Evolutionary conservation across 2,113 vertebrate genomes (phyloP).

Genomic region (Leptocoma aspasia): DNA sequence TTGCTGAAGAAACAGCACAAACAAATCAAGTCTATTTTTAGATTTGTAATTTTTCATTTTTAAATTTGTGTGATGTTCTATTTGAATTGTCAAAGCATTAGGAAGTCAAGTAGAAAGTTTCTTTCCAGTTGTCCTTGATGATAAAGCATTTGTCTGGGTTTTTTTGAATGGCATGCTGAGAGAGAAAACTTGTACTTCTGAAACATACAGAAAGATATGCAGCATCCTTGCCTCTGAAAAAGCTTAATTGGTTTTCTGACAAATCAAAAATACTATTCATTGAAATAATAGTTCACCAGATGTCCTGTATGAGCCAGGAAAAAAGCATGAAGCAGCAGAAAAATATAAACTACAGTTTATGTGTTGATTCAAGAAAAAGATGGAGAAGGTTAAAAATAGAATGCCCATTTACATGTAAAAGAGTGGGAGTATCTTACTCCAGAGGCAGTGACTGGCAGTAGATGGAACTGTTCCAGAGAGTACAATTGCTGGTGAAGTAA

Average conservation of each 20-base stretch:
- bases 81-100: neutral
- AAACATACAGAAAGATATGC: rapidly evolving
- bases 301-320: neutral
- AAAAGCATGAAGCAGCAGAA: neutral
- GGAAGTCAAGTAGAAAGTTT: neutral
- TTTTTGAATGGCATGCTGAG: neutral
- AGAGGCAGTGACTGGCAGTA: neutral
- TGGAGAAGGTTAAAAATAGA: neutral
- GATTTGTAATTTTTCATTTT: neutral
- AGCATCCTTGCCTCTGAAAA: neutral
- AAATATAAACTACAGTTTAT: neutral
- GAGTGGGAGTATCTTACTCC: neutral
- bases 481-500: neutral
- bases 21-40: neutral
- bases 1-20: neutral
- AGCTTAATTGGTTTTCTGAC: neutral
- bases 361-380: neutral
- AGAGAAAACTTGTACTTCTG: neutral
- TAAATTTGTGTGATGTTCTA: neutral
- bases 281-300: neutral
- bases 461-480: neutral
- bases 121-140: neutral
- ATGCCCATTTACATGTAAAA: neutral
- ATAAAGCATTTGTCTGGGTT: neutral
- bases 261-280: neutral